These are phyloP conservation scores for Centropus unirufus DNA, from an alignment of 2,113 vertebrate species.

Conservation along the genomic window DNA sequence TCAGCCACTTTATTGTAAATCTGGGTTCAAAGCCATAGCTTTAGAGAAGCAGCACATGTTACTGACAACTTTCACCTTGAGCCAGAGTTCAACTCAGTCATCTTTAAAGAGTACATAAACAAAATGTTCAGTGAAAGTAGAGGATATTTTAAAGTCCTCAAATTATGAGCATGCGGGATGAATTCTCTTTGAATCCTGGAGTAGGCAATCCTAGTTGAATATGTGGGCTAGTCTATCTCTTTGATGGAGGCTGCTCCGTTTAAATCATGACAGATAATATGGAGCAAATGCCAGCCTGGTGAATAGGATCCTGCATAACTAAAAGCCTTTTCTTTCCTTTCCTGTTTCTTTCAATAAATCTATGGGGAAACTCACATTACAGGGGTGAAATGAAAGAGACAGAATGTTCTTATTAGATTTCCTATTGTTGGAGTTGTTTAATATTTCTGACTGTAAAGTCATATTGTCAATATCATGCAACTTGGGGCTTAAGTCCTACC, in stretches of 20 bases:
- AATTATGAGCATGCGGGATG: background rate
- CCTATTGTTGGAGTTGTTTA: background rate
- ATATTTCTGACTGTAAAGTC: background rate
- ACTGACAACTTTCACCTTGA: background rate
- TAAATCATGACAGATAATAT: background rate
- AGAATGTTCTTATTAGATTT: background rate
- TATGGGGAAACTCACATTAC: background rate
- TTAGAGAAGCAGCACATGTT: background rate
- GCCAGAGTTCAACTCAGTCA: background rate
- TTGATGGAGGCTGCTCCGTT: background rate
- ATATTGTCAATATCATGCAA: background rate
- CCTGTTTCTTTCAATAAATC: background rate
- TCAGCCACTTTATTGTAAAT: background rate
- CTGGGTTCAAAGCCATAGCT: background rate
- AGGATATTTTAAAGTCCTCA: background rate
- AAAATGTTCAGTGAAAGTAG: background rate
- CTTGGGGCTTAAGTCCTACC: background rate
- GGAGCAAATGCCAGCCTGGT: background rate
- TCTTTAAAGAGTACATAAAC: background rate
- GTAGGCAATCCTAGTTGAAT: background rate
- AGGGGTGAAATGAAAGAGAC: background rate
- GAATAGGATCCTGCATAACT: background rate
- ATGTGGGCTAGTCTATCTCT: background rate
- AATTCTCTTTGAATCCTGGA: background rate
- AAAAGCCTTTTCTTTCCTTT: background rate